Evolutionary conservation across 2,797 vertebrate species (phyloP).

Genomic region (Gadopsis marmoratus): DNA sequence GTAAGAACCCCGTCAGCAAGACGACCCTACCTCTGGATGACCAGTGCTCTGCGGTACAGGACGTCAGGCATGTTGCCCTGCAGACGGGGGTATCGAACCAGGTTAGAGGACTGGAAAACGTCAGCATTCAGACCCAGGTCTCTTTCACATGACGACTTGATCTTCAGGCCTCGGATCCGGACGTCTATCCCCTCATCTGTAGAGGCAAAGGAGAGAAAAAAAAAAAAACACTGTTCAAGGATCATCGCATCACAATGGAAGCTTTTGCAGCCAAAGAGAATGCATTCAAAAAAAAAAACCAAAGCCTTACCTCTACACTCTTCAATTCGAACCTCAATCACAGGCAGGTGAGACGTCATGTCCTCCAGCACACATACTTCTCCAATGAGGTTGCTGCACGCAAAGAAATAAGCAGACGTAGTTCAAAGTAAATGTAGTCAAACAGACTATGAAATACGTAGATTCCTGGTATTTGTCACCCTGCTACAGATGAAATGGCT

Average conservation of each 20-base stretch:
- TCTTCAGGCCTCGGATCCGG: slow-evolving; percentile 95
- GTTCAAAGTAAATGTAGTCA: not conserved
- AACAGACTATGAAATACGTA: not conserved
- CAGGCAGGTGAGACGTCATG: slow-evolving; percentile 92
- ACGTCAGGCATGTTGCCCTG: slow-evolving; percentile 93
- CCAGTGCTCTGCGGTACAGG: slow-evolving; percentile 92
- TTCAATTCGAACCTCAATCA: slow-evolving; percentile 95
- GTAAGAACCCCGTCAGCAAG: not conserved
- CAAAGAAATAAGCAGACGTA: slow-evolving; percentile 8
- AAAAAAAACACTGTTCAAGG: not conserved
- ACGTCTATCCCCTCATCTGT: slow-evolving; percentile 97
- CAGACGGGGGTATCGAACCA: slow-evolving; percentile 96
- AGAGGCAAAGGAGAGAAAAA: slow-evolving; percentile 2
- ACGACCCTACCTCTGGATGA: slow-evolving; percentile 91
- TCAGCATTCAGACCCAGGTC: slow-evolving; percentile 95
- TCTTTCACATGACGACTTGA: slow-evolving; percentile 94
- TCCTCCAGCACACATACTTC: slow-evolving; percentile 97
- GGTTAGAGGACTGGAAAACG: slow-evolving; percentile 93
- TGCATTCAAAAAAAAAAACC: not conserved
- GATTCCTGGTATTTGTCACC: not conserved
- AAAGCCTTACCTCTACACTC: slow-evolving; percentile 91
- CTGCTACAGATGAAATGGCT: not conserved
- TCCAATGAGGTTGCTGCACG: slow-evolving; percentile 91
- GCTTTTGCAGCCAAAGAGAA: not conserved
- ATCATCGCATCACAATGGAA: not conserved